These are phyloP conservation scores for Hippopotamus amphibius DNA, from an alignment of 2,113 vertebrate species.

Conservation along the genomic window DNA sequence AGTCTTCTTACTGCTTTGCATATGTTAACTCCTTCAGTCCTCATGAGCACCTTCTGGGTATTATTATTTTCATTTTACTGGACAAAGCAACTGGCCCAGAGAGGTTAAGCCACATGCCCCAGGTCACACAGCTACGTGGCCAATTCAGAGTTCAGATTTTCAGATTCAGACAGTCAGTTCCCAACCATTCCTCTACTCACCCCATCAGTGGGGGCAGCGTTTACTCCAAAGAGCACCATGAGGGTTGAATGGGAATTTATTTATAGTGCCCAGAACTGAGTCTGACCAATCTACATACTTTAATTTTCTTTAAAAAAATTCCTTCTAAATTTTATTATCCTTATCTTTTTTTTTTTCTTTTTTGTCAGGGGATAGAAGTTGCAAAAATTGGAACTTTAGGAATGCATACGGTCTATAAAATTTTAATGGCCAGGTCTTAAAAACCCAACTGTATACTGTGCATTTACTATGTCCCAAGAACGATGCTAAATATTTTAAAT, in stretches of 20 bases:
- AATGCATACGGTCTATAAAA: background rate
- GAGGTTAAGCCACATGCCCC: background rate
- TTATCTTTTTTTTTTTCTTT: background rate
- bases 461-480: background rate
- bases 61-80: background rate
- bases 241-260: background rate
- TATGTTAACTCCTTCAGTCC: background rate
- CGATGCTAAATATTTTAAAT: background rate
- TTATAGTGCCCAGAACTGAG: background rate
- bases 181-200: background rate
- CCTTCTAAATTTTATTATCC: background rate
- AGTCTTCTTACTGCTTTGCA: background rate
- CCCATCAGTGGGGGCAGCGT: background rate
- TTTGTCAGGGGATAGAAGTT: background rate
- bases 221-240: background rate
- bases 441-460: background rate
- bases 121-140: background rate
- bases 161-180: background rate
- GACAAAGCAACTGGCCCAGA: conserved; percentile 37
- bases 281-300: background rate
- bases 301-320: background rate
- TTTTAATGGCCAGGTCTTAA: background rate
- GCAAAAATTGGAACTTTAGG: conserved; percentile 10
- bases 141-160: background rate
- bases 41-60: background rate